Base-by-base conservation (phyloP, 2,888 invertebrate species). In the Globia sparganii region DNA sequence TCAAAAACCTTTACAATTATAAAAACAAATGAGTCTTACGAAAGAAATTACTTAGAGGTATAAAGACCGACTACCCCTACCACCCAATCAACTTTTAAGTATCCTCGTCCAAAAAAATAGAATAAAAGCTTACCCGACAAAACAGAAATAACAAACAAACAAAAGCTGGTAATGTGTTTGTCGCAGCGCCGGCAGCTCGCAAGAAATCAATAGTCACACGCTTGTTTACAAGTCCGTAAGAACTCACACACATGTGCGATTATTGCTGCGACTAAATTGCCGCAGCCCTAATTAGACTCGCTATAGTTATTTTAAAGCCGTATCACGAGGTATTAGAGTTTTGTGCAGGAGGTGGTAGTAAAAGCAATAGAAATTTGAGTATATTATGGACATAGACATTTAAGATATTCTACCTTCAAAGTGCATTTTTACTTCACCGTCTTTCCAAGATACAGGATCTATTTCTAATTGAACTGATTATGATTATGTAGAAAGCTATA, bases 161-260 rank as follows among this genome's bases (percentile, higher is more conserved):
- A 72, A 78, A 65, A 64, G 80, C 64, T 53, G 83, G 72, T 80
- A 67, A 69, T 62, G 75, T 74, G 68, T 87, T 74, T 84, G 84
- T 86, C 80, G 78, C 86, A 74, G 75, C 76, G 85, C 67, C 85
- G 66, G 59, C 72, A 70, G 69, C 61, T 84, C 81, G 83, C 79
- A 77, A 83, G 80, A 85, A 83, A 86, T 86, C 87, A 78, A 86
- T 86, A 86, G 73, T 69, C 80, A 69, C 75, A 76, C 75, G 75
- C 82, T 87, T 87, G 87, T 86, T 86, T 86, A 86, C 87, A 87
- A 80, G 72, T 71, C 72, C 8, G 67, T 79, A 80, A 85, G 80
- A 74, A 64, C 66, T 75, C 81, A 87, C 88, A 76, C 84, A 87
- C 86, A 87, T 81, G 70, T 81, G 81, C 86, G 84, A 86, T 87